Percentiles rank a stretch among this genome's conserved stretches.
Evolutionary conservation across 1,140 invertebrate genomes (phyloP).

Genomic region (Ostrea denselamellosa): DNA sequence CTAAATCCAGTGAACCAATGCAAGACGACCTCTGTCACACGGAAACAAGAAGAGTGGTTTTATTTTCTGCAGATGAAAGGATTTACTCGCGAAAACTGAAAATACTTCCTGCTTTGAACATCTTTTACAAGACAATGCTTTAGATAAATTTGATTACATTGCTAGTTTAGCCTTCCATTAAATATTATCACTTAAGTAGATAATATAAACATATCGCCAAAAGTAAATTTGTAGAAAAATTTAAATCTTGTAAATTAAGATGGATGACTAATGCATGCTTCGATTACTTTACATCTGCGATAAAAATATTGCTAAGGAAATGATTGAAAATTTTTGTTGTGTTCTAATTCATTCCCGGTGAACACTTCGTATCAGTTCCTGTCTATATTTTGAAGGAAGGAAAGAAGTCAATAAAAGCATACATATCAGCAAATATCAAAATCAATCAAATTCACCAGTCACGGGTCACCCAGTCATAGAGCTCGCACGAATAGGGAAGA

Average conservation of each 20-base stretch:
- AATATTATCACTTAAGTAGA: too few species aligned
- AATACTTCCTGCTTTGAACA: constrained; percentile 21
- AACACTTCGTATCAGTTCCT: background rate
- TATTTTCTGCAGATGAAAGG: background rate
- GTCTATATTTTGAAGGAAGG: background rate
- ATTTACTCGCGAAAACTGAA: background rate
- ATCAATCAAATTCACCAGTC: too few species aligned
- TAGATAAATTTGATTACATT: background rate
- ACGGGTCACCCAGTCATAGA: too few species aligned
- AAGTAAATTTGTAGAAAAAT: background rate
- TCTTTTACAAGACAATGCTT: background rate
- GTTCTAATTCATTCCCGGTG: background rate
- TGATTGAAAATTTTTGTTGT: background rate
- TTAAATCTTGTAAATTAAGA: too few species aligned
- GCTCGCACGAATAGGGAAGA: too few species aligned
- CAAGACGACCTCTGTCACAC: constrained; percentile 5
- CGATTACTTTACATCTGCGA: background rate
- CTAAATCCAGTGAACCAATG: constrained; percentile 7
- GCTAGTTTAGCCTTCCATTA: too few species aligned
- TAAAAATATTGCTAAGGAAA: background rate
- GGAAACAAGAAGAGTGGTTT: background rate
- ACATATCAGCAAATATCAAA: too few species aligned
- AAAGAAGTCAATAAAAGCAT: too few species aligned
- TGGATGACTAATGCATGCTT: background rate
- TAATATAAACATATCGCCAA: background rate